Percentiles rank a stretch among this genome's conserved stretches.
These are phyloP conservation scores for Poecile atricapillus DNA, from an alignment of 2,113 vertebrate genomes.

Conservation along the genomic window DNA sequence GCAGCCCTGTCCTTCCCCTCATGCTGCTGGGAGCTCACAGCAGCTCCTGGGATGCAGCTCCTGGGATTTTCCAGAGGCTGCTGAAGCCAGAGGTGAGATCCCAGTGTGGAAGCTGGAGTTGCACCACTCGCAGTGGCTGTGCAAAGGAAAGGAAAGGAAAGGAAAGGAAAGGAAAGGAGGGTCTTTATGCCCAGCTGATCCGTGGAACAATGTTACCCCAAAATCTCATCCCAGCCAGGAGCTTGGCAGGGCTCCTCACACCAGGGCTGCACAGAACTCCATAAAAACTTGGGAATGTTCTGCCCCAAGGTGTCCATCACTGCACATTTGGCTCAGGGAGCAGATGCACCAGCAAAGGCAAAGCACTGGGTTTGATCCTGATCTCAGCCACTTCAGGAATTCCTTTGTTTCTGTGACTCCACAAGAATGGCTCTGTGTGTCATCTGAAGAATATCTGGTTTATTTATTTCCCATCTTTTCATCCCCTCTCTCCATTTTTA, in stretches of 20 bases:
- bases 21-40: neutral
- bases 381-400: neutral
- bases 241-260: neutral
- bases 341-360: neutral
- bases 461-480: constrained; percentile 26
- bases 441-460: neutral
- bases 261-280: neutral
- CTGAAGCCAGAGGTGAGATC: neutral
- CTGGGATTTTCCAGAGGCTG: neutral
- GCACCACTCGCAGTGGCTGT: neutral
- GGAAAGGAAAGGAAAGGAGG: neutral
- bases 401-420: neutral
- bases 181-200: neutral
- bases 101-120: neutral
- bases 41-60: neutral
- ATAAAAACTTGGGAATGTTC: neutral
- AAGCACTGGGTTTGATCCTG: neutral
- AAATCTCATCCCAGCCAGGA: neutral
- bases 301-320: neutral
- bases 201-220: neutral
- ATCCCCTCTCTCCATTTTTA: neutral
- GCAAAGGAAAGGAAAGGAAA: neutral
- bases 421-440: neutral
- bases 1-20: neutral
- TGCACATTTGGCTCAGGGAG: neutral